Conservation (phyloP, 2,113 vertebrate species). For the Antechinus flavipes region DNA sequence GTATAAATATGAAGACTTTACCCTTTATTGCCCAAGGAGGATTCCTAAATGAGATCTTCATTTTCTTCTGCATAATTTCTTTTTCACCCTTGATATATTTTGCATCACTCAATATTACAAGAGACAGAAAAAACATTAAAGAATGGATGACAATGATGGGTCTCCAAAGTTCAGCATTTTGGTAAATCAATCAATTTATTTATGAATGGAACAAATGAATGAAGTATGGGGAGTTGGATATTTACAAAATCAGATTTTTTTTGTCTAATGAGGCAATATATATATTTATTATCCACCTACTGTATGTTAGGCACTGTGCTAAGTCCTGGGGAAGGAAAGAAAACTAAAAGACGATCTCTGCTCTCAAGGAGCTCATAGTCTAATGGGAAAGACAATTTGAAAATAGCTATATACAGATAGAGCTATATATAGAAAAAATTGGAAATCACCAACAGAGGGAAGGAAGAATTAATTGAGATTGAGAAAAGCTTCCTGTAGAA, state of each 20-base stretch:
- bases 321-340: neutral
- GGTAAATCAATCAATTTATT: slow-evolving; percentile 82
- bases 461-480: neutral
- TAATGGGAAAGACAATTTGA: neutral
- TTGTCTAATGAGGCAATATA: neutral
- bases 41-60: neutral
- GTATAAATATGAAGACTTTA: slow-evolving; percentile 59
- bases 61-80: slow-evolving; percentile 28
- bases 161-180: slow-evolving; percentile 88
- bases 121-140: slow-evolving; percentile 84
- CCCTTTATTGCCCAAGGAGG: neutral
- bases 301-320: neutral
- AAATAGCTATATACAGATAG: neutral
- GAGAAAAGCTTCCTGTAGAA: neutral
- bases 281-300: neutral
- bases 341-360: neutral
- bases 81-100: slow-evolving; percentile 73
- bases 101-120: slow-evolving; percentile 65
- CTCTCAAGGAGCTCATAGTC: neutral
- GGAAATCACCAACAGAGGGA: neutral
- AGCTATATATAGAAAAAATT: neutral
- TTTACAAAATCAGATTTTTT: neutral
- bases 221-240: neutral
- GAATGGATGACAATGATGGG: slow-evolving; percentile 92
- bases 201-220: neutral